Percentiles rank a stretch among this genome's conserved stretches.
Evolutionary conservation across 2,113 vertebrate genomes (phyloP).

Genomic region (Mus musculus): DNA sequence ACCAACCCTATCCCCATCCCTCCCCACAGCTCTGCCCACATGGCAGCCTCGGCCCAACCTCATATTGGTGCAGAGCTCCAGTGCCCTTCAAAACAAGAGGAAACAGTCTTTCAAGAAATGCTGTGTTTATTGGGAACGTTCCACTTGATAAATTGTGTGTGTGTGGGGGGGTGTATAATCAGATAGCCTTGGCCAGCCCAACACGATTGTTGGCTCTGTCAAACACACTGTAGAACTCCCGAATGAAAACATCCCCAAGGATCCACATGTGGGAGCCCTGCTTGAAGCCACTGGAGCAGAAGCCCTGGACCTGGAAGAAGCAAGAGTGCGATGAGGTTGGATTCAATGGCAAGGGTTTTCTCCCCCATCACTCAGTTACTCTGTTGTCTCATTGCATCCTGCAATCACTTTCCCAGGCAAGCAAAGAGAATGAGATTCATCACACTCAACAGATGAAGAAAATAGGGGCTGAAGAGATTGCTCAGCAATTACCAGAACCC

Average conservation of each 20-base stretch:
- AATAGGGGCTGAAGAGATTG: neutral
- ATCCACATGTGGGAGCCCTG: slow-evolving; percentile 81
- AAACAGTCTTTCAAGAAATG: slow-evolving; percentile 19
- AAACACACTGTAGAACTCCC: slow-evolving; percentile 86
- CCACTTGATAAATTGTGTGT: neutral
- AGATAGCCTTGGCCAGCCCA: slow-evolving; percentile 84
- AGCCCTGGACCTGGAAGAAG: slow-evolving; percentile 43
- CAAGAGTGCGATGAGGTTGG: rapidly evolving
- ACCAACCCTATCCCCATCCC: neutral
- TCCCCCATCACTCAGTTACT: neutral
- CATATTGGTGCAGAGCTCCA: neutral
- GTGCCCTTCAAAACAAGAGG: neutral
- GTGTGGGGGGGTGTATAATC: neutral
- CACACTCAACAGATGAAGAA: neutral
- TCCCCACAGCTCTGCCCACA: neutral
- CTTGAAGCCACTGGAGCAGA: slow-evolving; percentile 84
- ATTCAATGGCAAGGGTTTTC: rapidly evolving
- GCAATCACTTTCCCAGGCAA: neutral
- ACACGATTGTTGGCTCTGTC: slow-evolving; percentile 83
- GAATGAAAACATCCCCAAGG: slow-evolving; percentile 85
- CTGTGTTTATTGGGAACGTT: slow-evolving; percentile 63
- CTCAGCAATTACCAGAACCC: neutral
- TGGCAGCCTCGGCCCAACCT: neutral
- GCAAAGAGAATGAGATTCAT: neutral
- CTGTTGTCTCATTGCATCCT: neutral